These are phyloP conservation scores for Henricia sp. DNA, from an alignment of 53 echinoderm and acorn worm genomes.

Conservation along the genomic window DNA sequence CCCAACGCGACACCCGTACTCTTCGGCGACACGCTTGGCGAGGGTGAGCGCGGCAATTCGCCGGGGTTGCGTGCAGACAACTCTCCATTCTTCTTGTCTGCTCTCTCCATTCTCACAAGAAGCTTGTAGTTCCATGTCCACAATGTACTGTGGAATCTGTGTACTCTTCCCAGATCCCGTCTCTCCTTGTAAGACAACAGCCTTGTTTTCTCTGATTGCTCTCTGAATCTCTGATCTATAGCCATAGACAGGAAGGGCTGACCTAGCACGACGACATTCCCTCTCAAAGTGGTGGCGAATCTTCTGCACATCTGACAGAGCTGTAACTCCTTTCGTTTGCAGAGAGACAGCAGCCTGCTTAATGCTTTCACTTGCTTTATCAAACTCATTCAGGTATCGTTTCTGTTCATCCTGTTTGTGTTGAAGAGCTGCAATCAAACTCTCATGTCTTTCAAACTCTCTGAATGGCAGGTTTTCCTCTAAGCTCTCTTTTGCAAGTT, in stretches of 20 bases:
- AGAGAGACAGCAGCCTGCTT: background rate
- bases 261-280: slow-evolving; percentile 48
- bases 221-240: slow-evolving; percentile 43
- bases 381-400: slow-evolving; percentile 43
- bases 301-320: slow-evolving; percentile 25
- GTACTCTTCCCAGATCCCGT: slow-evolving; percentile 75
- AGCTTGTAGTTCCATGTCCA: slow-evolving; percentile 34
- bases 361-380: slow-evolving; percentile 10
- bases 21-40: slow-evolving; percentile 68
- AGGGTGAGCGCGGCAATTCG: slow-evolving; percentile 66
- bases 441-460: slow-evolving; percentile 8
- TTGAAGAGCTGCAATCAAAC: slow-evolving; percentile 1
- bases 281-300: slow-evolving; percentile 55
- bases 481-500: background rate
- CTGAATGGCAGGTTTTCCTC: slow-evolving; percentile 21
- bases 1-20: slow-evolving; percentile 66
- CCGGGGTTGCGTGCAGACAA: slow-evolving; percentile 67
- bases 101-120: background rate
- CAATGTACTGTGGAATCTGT: slow-evolving; percentile 67
- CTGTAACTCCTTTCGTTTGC: background rate
- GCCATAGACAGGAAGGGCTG: slow-evolving; percentile 64
- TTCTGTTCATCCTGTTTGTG: slow-evolving; percentile 35
- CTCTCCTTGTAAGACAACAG: slow-evolving; percentile 65
- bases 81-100: background rate
- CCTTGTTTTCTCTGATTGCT: slow-evolving; percentile 30